These are phyloP conservation scores for Eleutherodactylus coqui DNA, from an alignment of 2,797 vertebrate species.

Conservation along the genomic window DNA sequence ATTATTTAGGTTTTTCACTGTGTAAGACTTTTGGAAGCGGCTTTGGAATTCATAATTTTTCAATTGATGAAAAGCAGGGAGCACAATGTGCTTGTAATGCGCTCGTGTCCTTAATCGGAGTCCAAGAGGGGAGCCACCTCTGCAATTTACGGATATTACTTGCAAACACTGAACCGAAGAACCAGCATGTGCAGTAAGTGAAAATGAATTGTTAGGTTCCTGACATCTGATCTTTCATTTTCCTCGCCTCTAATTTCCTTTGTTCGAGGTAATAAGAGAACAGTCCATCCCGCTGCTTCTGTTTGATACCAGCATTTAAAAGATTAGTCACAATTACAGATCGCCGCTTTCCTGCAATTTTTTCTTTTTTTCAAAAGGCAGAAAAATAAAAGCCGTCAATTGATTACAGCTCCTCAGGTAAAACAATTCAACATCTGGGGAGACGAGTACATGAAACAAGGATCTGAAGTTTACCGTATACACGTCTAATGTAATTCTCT, in stretches of 20 bases:
- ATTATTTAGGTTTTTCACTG: not conserved
- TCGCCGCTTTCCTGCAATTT: conserved; percentile 44
- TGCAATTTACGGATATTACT: not conserved
- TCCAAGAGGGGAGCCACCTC: not conserved
- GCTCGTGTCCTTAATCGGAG: not conserved
- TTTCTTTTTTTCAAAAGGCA: not conserved
- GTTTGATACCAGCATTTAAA: conserved; percentile 65
- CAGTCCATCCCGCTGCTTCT: conserved; percentile 61
- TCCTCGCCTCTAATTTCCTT: conserved; percentile 57
- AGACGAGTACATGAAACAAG: conserved; percentile 22
- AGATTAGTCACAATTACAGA: conserved; percentile 67
- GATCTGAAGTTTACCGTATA: not conserved
- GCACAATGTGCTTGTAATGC: not conserved
- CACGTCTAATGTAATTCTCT: conserved; percentile 12
- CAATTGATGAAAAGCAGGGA: not conserved
- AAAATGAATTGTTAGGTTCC: conserved; percentile 56
- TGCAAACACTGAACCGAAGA: not conserved
- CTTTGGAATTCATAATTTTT: not conserved
- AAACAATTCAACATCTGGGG: conserved; percentile 14
- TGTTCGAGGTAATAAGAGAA: conserved; percentile 70
- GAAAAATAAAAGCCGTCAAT: conserved; percentile 18
- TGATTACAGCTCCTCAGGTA: conserved; percentile 60
- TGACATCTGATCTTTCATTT: conserved; percentile 60
- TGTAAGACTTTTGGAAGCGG: not conserved
- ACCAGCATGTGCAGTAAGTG: not conserved